Evolutionary conservation across 2,113 vertebrate genomes (phyloP).

Genomic region (human (Homo sapiens)): DNA sequence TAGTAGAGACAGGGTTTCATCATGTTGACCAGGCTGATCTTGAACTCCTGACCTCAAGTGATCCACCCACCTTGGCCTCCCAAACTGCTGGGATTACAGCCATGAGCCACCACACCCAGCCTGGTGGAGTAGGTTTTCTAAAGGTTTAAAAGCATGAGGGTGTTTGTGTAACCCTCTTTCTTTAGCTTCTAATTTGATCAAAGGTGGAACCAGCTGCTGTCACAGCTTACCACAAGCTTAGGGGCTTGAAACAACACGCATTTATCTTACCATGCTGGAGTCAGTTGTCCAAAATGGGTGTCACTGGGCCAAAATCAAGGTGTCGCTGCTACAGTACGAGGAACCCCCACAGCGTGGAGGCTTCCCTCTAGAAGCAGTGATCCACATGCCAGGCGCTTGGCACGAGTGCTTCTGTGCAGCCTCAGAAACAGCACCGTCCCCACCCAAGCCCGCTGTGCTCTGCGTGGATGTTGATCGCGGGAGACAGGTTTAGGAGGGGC

Average conservation of each 20-base stretch:
- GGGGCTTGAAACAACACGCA: neutral
- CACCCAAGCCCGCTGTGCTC: too few species aligned
- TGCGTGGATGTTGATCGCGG: too few species aligned
- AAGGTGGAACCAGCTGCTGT: rapidly evolving
- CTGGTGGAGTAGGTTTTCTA: neutral
- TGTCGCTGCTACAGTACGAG: too few species aligned
- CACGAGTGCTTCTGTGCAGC: rapidly evolving
- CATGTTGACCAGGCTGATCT: too few species aligned
- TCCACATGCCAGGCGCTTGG: rapidly evolving
- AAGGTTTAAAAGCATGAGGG: rapidly evolving
- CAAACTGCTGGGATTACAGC: too few species aligned
- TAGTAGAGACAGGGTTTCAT: too few species aligned
- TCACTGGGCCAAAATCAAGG: rapidly evolving
- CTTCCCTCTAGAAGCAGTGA: too few species aligned
- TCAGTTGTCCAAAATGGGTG: rapidly evolving
- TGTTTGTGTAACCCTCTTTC: neutral
- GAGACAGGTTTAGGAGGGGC: neutral
- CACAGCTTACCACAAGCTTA: rapidly evolving
- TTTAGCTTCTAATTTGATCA: neutral
- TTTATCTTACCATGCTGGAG: neutral
- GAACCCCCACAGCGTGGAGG: too few species aligned
- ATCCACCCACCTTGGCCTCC: too few species aligned
- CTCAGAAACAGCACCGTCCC: too few species aligned
- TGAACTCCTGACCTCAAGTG: too few species aligned
- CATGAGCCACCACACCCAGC: too few species aligned